Evolutionary conservation across 2,797 vertebrate species (phyloP), one percentile per base, ranked within the genome.

Genomic region (Takifugu rubripes): DNA sequence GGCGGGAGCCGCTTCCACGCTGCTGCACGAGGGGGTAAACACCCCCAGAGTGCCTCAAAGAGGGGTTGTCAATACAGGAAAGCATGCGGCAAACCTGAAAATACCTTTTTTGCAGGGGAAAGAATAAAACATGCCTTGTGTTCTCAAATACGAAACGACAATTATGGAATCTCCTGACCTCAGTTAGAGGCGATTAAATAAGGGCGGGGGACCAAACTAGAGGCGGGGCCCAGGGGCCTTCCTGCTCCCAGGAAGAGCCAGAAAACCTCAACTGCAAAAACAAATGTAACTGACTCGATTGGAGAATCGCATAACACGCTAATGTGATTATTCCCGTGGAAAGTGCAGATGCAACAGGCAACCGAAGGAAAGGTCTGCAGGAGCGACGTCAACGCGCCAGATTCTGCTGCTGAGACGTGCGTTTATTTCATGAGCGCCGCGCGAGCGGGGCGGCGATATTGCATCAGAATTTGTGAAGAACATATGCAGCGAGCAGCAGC

Each of bases 1-100:
- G 84, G 81, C 47, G 79, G 74, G 78, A 79, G 82, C 74, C 71
- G 83, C 74, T 66, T 83, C 68, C 64, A 75, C 84, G 83, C 83
- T 82, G 79, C 80, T 10, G 73, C 75, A 70, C 71, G 44, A 74
- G 72, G 75, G 70, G 69, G 74, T 87, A 85, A 86, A 87, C 84
- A 87, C 86, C 75, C 79, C 64, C 21, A 21, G 21, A 65, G 84
- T 81, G 82, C 82, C 74, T 66, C 33, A 69, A n/a, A 46, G 70
- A 78, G 78, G 69, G 70, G 74, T 72, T 82, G 77, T 82, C 78
- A 54, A 82, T 78, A 79, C 68, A 79, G 79, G 78, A 86, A 84
- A 84, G 74, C 70, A 74, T 75, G 87, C 78, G 81, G 56, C 50
- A 58, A 56, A 54, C 66, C 66, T 70, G 67, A 61, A 68, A 36